These are phyloP conservation scores for Dromaius novaehollandiae DNA, from an alignment of 2,113 vertebrate species.

Conservation along the genomic window DNA sequence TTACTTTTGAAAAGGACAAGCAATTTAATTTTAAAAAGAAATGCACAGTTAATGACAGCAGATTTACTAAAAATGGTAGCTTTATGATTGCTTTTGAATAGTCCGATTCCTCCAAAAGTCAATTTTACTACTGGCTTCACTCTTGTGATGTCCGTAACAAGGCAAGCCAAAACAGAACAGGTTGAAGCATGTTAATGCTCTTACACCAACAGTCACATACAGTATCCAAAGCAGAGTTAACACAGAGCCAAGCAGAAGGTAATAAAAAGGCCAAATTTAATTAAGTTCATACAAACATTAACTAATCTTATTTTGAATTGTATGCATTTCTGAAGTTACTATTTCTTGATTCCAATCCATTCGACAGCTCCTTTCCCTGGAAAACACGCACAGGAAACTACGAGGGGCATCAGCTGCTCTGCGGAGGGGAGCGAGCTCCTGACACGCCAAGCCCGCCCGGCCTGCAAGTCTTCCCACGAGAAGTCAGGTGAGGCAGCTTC, in stretches of 20 bases:
- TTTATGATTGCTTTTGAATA: neutral
- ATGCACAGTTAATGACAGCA: constrained; percentile 24
- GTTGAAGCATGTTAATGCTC: neutral
- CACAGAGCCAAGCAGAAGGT: constrained; percentile 52
- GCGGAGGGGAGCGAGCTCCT: neutral
- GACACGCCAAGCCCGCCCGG: neutral
- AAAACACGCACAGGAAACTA: neutral
- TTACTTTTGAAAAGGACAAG: neutral
- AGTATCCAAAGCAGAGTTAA: constrained; percentile 14
- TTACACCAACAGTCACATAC: neutral
- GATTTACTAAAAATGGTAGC: neutral
- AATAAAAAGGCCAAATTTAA: constrained; percentile 33
- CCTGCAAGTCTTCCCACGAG: neutral
- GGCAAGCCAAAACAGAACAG: neutral
- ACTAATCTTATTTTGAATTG: neutral
- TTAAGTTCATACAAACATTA: constrained; percentile 18
- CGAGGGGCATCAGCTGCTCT: neutral
- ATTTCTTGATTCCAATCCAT: neutral
- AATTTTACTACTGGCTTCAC: neutral
- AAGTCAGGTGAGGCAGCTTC: neutral
- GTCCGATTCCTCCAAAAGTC: constrained; percentile 9
- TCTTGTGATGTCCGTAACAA: neutral
- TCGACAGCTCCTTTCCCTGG: neutral
- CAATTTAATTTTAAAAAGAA: neutral
- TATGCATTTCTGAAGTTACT: neutral